Percentiles rank a stretch among this genome's conserved stretches.
phyloP scores from a whole-genome alignment of 2,113 vertebrate genomes.

The Eira barbara region DNA sequence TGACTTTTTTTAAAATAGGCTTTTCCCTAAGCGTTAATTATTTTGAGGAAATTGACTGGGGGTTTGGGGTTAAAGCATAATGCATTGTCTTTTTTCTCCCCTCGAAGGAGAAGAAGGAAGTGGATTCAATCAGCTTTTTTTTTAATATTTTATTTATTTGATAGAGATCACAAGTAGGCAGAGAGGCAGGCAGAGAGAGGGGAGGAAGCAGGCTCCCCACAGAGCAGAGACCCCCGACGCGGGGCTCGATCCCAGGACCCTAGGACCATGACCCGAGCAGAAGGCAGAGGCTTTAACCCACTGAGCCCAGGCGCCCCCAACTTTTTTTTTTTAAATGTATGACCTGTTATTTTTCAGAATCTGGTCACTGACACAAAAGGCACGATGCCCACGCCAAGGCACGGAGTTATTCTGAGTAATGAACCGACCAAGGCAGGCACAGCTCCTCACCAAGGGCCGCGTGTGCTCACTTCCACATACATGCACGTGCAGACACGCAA shows the following conservation, averaged over 20 bases:
- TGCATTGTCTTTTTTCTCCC: not conserved
- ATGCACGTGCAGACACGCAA: too few relatives aligned
- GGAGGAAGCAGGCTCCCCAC: too few relatives aligned
- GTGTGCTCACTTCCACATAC: fast-evolving
- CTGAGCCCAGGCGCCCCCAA: too few relatives aligned
- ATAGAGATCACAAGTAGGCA: too few relatives aligned
- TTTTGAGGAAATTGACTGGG: not conserved
- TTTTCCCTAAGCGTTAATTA: not conserved
- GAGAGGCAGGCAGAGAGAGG: too few relatives aligned
- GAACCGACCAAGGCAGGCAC: not conserved
- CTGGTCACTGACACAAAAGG: not conserved
- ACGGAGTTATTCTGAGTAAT: not conserved
- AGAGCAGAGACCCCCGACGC: too few relatives aligned
- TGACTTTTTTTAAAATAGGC: not conserved
- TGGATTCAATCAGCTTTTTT: not conserved
- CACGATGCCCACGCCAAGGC: not conserved
- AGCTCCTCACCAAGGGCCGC: not conserved
- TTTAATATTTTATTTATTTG: too few relatives aligned
- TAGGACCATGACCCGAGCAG: too few relatives aligned
- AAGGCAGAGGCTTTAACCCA: too few relatives aligned
- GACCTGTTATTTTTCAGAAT: not conserved
- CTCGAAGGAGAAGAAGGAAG: not conserved
- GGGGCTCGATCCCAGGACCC: too few relatives aligned
- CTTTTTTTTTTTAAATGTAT: not conserved
- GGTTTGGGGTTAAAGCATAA: not conserved